Conservation (phyloP, 2,113 vertebrate species). For the Baryphthengus martii region DNA sequence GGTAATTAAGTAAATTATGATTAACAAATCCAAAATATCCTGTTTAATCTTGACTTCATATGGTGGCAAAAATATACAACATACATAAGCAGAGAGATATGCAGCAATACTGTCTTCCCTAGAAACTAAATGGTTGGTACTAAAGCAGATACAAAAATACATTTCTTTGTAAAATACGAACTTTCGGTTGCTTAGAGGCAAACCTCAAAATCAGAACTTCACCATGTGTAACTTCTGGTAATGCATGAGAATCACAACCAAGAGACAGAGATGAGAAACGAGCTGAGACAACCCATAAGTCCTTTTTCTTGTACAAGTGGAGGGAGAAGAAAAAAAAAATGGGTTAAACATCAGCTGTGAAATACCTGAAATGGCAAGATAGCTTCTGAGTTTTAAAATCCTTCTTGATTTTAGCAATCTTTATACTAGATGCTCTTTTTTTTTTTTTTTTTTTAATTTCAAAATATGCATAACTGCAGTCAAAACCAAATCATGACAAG, state of each 20-base stretch:
- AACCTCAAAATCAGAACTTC: background rate
- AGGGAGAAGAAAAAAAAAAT: background rate
- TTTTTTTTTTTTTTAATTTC: too few relatives aligned
- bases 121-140: background rate
- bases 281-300: background rate
- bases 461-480: background rate
- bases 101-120: background rate
- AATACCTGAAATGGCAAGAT: background rate
- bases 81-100: background rate
- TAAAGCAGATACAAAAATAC: background rate
- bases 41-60: background rate
- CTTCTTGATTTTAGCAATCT: background rate
- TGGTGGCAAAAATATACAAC: background rate
- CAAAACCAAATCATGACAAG: background rate
- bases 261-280: background rate
- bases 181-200: background rate
- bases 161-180: background rate
- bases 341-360: background rate
- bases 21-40: background rate
- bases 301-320: background rate
- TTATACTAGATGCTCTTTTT: background rate
- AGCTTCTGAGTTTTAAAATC: background rate
- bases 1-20: background rate
- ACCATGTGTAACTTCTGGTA: background rate
- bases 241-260: background rate